Conservation (phyloP, 1,140 invertebrate species). For the Zaprionus camerounensis region DNA sequence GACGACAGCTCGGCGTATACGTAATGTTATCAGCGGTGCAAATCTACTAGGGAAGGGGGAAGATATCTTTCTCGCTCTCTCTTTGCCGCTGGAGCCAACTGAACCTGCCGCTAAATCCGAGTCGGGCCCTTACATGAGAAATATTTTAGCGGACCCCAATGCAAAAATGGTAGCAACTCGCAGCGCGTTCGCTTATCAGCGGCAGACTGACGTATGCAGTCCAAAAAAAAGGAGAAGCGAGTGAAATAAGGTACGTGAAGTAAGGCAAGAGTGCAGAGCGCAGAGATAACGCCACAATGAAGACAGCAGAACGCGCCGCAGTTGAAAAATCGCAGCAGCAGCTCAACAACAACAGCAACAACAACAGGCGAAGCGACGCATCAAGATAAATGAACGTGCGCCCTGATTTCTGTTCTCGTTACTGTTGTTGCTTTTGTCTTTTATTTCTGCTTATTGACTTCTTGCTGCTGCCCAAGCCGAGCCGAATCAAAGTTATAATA, state of each 20-base stretch:
- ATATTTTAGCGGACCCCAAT: conserved; percentile 75
- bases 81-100: conserved; percentile 2
- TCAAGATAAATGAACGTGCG: conserved; percentile 76
- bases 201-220: conserved; percentile 67
- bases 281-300: conserved; percentile 78
- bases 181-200: conserved; percentile 69
- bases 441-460: conserved; percentile 25
- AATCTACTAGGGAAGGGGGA: conserved; percentile 62
- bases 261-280: conserved; percentile 35
- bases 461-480: conserved; percentile 36
- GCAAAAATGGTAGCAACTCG: conserved; percentile 78
- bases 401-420: conserved; percentile 41
- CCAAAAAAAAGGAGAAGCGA: conserved; percentile 42
- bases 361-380: conserved; percentile 44
- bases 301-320: conserved; percentile 80
- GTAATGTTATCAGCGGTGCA: conserved; percentile 70
- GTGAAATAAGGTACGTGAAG: conserved; percentile 31
- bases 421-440: conserved; percentile 3
- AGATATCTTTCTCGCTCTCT: conserved; percentile 13
- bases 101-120: conserved; percentile 59
- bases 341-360: conserved; percentile 17
- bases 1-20: conserved; percentile 73
- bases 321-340: conserved; percentile 71
- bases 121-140: conserved; percentile 73
- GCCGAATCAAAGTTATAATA: conserved; percentile 78